Base-by-base conservation (phyloP, 2,888 invertebrate species). In the Theodoxus fluviatilis region DNA sequence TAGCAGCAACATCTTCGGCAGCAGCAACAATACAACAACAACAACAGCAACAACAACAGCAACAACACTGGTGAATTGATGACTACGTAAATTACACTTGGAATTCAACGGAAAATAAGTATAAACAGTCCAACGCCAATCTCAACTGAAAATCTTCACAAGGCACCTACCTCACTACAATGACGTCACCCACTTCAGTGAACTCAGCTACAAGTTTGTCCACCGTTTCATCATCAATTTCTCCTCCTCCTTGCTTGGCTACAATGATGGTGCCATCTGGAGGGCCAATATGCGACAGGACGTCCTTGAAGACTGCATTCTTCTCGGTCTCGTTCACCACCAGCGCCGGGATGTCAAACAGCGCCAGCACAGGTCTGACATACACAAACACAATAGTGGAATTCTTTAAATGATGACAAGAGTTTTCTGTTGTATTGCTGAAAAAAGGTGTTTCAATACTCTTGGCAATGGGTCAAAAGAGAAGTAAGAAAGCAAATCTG, bases 201-300 rank as follows among this genome's bases (percentile, higher is more conserved):
- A 96, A 89, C 82, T 94, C 92, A 83, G 94, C 93, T 70, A 96
- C 89, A 35, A 96, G 76, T 55, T 91, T 91, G 71, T 92, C 91
- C 90, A 95, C 93, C 47, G 94, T 92, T 33, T 91, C 91, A 83
- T 94, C 94, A 83, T 94, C 94, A 81, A 94, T 94, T 47, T 81
- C 83, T 4, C 72, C 91, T 25, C 90, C 90, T 0, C 89, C 88
- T 2, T 87, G 87, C 87, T 83, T 90, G 89, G 85, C 82, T 9
- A 98, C 92, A 64, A 98, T 91, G 76, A 98, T 92, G 25, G 97
- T 97, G 1, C 94, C 94, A 89, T 99, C 98, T 0, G 96, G 95
- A 4, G 98, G 98, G 0, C 98, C 98, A 76, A 96, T 91, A 55
- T 81, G 77, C 40, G 80, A 81, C 47, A 83, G 77, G 2, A 82